These are phyloP conservation scores for Corythoichthys intestinalis DNA, from an alignment of 2,113 vertebrate genomes.

Conservation along the genomic window DNA sequence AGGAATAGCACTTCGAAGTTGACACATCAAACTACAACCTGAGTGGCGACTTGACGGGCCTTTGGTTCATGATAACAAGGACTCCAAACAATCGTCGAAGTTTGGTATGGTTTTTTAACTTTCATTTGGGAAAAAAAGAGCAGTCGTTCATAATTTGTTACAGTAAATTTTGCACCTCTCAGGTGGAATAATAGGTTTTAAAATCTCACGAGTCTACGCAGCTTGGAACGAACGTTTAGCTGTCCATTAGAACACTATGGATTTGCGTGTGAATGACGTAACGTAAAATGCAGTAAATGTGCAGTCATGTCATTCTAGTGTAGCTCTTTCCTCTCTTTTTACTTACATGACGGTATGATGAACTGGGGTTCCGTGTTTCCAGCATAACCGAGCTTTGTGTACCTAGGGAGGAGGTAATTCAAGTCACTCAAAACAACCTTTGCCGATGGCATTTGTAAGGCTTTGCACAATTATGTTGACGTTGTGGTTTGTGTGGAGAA, in stretches of 20 bases:
- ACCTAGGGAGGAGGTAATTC: constrained; percentile 67
- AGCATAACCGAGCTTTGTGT: constrained; percentile 97
- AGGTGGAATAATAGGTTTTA: background rate
- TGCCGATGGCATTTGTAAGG: too few species aligned
- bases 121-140: too few species aligned
- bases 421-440: too few species aligned
- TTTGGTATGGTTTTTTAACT: too few species aligned
- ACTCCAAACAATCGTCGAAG: too few species aligned
- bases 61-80: too few species aligned
- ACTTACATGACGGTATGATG: constrained; percentile 98
- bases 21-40: too few species aligned
- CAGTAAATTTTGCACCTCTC: too few species aligned
- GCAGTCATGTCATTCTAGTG: background rate
- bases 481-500: background rate
- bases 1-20: too few species aligned
- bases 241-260: background rate
- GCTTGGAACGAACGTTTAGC: background rate
- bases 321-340: background rate
- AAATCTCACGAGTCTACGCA: background rate
- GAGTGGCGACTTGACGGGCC: too few species aligned
- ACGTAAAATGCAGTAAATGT: background rate
- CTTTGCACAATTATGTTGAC: background rate
- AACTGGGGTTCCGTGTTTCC: constrained; percentile 98
- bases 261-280: background rate
- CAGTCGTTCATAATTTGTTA: too few species aligned